These are phyloP conservation scores for Anoplopoma fimbria DNA, from an alignment of 2,113 vertebrate genomes.

Conservation along the genomic window DNA sequence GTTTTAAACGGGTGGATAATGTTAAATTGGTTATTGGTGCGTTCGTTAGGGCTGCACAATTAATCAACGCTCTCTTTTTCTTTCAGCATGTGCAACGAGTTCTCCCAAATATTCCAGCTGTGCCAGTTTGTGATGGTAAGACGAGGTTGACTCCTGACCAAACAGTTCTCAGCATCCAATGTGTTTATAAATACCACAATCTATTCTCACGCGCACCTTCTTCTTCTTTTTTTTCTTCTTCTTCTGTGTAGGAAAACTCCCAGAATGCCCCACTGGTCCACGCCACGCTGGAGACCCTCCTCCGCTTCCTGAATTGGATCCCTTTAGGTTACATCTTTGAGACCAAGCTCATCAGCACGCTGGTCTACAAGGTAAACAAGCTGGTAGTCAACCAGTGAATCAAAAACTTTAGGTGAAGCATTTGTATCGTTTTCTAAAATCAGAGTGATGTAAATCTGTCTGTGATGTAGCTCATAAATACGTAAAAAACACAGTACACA, in stretches of 20 bases:
- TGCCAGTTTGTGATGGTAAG: conserved; percentile 99
- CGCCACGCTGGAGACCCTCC: conserved; percentile 94
- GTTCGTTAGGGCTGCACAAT: too few species aligned
- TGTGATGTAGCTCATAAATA: not conserved
- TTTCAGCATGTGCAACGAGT: conserved; percentile 97
- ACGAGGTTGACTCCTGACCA: not conserved
- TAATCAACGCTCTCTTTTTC: conserved; percentile 14
- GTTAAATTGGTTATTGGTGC: too few species aligned
- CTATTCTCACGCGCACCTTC: not conserved
- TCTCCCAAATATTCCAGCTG: conserved; percentile 97
- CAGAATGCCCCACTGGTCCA: conserved; percentile 97
- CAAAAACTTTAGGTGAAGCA: too few species aligned
- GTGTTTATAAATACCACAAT: not conserved
- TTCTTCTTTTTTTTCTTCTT: not conserved
- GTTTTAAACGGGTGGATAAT: too few species aligned
- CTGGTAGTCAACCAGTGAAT: too few species aligned
- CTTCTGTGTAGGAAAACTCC: conserved; percentile 90
- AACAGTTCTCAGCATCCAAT: not conserved
- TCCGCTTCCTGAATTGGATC: conserved; percentile 98
- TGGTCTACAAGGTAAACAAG: conserved; percentile 95
- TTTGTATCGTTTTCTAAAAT: too few species aligned
- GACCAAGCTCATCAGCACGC: conserved; percentile 96
- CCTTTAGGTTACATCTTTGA: conserved; percentile 98
- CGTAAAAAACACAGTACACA: not conserved
- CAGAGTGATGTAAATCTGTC: too few species aligned